Base-by-base conservation (phyloP, 1,140 invertebrate genomes). In the Hesperophylax magnus region DNA sequence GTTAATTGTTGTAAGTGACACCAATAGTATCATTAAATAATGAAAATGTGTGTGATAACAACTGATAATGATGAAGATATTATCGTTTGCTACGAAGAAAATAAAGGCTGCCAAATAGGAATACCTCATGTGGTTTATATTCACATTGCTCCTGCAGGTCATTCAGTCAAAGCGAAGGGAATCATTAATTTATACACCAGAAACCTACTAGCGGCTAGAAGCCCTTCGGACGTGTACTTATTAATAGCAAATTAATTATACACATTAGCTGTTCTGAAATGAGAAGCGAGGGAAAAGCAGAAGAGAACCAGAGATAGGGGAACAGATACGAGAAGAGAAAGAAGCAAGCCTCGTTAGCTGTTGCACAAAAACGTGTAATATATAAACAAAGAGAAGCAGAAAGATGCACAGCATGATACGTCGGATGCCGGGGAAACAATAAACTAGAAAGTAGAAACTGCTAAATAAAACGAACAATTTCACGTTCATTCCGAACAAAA, bases 201-300 rank as follows among this genome's bases (percentile, higher is more conserved):
- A 9, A 65, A 65, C 24, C 6, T 8, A 17, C n/a, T n/a, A n/a
- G n/a, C n/a, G 15, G 61, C 61, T 24, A 65, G 61, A 22, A 18
- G 31, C 20, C 61, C 24, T 14, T 3, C 18, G 61, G 20, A 65
- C 24, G 61, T 27, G 61, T 65, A 27, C 18, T 65, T 65, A 22
- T 65, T 65, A 17, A 65, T 27, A 27, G 61, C 0, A 69, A 39
- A 69, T 69, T 69, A 69, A 69, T 47, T 47, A 69, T 34, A 69
- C 17, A 18, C 65, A 69, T 69, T 69, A 39, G 65, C 7, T 20
- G 20, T 20, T 47, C 14, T 47, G 31, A 22, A 69, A 69, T 52
- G 31, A 69, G 65, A 22, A 18, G 39, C 27, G 34, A 47, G 31
- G 20, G 65, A 69, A 69, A 39, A 1, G 31, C 5, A 8, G 17